Evolutionary conservation across 2,797 vertebrate genomes (phyloP), one percentile per base, ranked within the genome.

Genomic region (Sebastes variabilis): DNA sequence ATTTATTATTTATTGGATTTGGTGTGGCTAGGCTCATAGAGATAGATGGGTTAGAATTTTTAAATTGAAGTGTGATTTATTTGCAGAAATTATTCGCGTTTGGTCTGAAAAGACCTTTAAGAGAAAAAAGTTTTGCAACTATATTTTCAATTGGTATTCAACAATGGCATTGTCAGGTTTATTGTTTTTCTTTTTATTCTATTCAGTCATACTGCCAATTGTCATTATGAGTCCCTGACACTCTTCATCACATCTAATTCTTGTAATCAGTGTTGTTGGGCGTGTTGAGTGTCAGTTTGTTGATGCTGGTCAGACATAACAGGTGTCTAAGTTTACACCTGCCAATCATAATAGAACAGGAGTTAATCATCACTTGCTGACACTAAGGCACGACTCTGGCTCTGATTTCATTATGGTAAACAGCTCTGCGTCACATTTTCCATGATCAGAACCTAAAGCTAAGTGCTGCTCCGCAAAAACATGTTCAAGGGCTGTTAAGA

Each of bases 321-420:
- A 83, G 72, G 62, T 77, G 72, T 82, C 49, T 77, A 67, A 71
- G 54, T 85, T 91, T 68, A 67, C n/a, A 72, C 36, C 60, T 88
- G 87, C 34, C 84, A 88, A 67, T 89, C 84, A 83, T 81, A 42
- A 79, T 66, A 73, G 25, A 61, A 55, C 25, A 38, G 66, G 65
- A 79, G 75, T 22, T 76, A 69, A 88, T 75, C 67, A 85, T 89
- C 64, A 72, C 64, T 74, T 3, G 22, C 49, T 73, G 66, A 67
- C 25, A 70, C 67, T 68, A n/a, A 34, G 54, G 34, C 72, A 72
- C 32, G 29, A 38, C 67, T 67, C n/a, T 79, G 78, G 52, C 70
- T 67, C 29, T 74, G 80, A 75, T 82, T 81, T 81, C 72, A 75
- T 79, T 66, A 85, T 66, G 14, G 55, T 65, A 77, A 77, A 83